phyloP scores from a whole-genome alignment of 2,797 vertebrate genomes.

The Erpetoichthys calabaricus region DNA sequence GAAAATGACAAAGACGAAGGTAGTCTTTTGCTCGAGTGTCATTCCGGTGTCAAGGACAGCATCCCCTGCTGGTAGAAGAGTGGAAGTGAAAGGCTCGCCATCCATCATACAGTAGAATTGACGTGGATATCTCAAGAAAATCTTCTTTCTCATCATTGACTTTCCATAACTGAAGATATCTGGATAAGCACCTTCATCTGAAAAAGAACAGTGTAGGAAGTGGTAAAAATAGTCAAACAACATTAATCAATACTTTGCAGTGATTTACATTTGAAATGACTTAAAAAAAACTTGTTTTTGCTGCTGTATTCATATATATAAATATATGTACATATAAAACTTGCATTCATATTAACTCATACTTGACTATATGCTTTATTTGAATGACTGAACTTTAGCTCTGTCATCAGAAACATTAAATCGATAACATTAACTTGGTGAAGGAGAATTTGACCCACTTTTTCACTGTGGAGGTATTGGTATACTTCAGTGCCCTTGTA shows the following conservation, averaged over 20 bases:
- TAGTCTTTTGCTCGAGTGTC: slow-evolving; percentile 72
- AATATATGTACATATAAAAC: too few species aligned
- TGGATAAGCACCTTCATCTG: slow-evolving; percentile 34
- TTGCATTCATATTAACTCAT: too few species aligned
- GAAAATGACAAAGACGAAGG: slow-evolving; percentile 61
- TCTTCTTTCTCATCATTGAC: slow-evolving; percentile 44
- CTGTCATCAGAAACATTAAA: too few species aligned
- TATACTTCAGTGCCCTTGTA: too few species aligned
- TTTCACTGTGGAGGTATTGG: too few species aligned
- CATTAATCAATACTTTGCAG: background rate
- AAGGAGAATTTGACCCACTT: too few species aligned
- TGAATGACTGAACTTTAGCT: too few species aligned
- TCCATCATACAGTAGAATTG: slow-evolving; percentile 52
- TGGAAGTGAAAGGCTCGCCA: slow-evolving; percentile 47
- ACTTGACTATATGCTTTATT: too few species aligned
- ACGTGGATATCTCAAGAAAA: slow-evolving; percentile 33
- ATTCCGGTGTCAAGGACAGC: slow-evolving; percentile 36
- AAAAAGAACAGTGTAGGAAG: slow-evolving; percentile 2
- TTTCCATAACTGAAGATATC: slow-evolving; percentile 28
- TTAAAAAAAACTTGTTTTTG: too few species aligned
- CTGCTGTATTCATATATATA: too few species aligned
- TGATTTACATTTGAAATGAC: too few species aligned
- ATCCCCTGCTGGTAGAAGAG: slow-evolving; percentile 35
- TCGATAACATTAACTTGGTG: too few species aligned
- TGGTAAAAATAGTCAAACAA: slow-evolving; percentile 1